phyloP scores from a whole-genome alignment of 2,888 invertebrate species.

The Adineta ricciae region DNA sequence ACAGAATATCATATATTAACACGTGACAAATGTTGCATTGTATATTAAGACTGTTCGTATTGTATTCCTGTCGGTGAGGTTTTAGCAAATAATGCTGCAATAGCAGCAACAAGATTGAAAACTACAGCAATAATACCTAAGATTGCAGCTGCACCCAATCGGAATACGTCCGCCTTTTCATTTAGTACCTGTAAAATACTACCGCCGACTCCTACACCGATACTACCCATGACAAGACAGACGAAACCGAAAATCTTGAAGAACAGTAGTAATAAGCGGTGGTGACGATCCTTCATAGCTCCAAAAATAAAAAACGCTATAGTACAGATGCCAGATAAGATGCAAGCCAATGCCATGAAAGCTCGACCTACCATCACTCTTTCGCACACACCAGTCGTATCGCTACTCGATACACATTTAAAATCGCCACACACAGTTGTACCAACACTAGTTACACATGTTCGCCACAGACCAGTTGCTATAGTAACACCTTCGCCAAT shows the following conservation, averaged over 20 bases:
- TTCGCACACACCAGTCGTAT: neutral
- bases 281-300: neutral
- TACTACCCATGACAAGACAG: neutral
- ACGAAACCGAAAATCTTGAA: neutral
- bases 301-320: neutral
- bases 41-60: no score
- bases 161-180: neutral
- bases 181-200: neutral
- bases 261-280: neutral
- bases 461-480: no score
- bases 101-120: neutral
- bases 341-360: neutral
- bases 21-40: no score
- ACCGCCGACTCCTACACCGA: neutral
- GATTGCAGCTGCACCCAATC: neutral
- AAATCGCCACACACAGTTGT: no score
- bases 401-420: no score
- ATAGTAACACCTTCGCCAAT: no score
- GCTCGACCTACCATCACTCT: neutral
- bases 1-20: no score
- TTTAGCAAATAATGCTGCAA: neutral
- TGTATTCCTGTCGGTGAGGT: no score
- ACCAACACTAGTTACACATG: no score
- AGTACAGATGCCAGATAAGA: neutral
- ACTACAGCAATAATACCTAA: neutral